Base-by-base conservation (phyloP, 1,140 invertebrate species). In the Listronotus oregonensis region DNA sequence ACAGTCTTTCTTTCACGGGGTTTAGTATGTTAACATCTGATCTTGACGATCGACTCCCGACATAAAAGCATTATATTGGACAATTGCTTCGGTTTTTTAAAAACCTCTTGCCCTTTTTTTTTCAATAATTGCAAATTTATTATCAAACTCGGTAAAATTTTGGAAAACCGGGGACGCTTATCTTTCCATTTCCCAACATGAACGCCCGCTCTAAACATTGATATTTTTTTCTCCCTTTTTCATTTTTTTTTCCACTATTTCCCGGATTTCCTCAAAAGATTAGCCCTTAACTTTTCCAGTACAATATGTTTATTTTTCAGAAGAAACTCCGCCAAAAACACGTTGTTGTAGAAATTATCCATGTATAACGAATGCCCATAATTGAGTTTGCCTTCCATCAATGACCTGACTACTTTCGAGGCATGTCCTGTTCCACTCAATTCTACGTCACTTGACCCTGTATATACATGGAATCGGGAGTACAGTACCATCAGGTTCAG, bases 111-210 rank as follows among this genome's bases (percentile, higher is more conserved):
- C 9, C 27, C 11, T n/a, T 77, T 59, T 46, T 34, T 52, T 62
- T 62, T 17, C 34, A 54, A 50, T 58, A 27, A 58, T 46, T 50
- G 54, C 42, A 75, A 67, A 68, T 73, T 72, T 32, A 73, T 46
- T 37, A 70, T 46, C 72, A 67, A 51, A 32, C 59, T 69, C 71
- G 17, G 67, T 76, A 6, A 71, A 77, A 31, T 78, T 69, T 61
- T 75, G 69, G 3, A 71, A 37, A 11, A 80, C 73, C 17, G 77
- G n/a, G n/a, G 71, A 31, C 71, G 62, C 37, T 77, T 76, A 54
- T 78, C 75, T 18, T 66, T 68, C 75, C 78, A 79, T 71, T 80
- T 78, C 14, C 60, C 21, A 12, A 37, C 34, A 12, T 12, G 8
- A 37, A 37, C 34, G 11, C 34, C 34, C 34, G 21, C 21, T 27